Evolutionary conservation across 2,113 vertebrate genomes (phyloP), one percentile per base, ranked within the genome.

Genomic region (Tragulus kanchil): DNA sequence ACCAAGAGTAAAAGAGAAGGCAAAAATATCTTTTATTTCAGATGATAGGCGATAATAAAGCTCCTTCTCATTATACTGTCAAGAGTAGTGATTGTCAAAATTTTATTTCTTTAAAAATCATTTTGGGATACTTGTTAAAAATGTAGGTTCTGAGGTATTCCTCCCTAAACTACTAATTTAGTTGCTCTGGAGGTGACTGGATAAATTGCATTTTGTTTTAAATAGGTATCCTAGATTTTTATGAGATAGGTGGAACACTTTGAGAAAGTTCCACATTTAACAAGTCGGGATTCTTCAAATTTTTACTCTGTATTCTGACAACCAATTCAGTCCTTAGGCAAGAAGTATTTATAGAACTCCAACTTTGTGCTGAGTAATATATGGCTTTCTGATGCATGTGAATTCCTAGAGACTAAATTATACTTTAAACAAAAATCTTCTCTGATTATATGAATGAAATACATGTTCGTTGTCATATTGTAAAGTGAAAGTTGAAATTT

Each of bases 201-300:
- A 90, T 61, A 73, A 69, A 89, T 58, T 87, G 42, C 23, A 61
- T 93, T 88, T 97, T 93, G 50, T 90, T 89, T 93, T 85, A 90
- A 84, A 73, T 96, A 65, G 87, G 31, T 14, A 31, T 11, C 42
- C 16, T 77, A 75, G 31, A 88, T 96, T 93, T 62, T 88, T 90
- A 45, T 87, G 69, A 94, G 23, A 69, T 87, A 73, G 62, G 75
- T 91, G 61, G 77, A 75, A 81, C 54, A 69, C 28, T 93, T 91
- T 67, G 11, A 93, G 71, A 93, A 92, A 71, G 54, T 92, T 96
- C 13, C 59, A 96, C 9, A 64, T 89, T 89, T 86, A 95, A 71
- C 54, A 87, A 71, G 81, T 89, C 10, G 83, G 28, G 12, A 93
- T 97, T 95, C 61, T 93, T 95, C 28, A 79, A 81, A 54, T 94